phyloP scores from a whole-genome alignment of 1,140 invertebrate genomes.

The Aphelenchoides besseyi region DNA sequence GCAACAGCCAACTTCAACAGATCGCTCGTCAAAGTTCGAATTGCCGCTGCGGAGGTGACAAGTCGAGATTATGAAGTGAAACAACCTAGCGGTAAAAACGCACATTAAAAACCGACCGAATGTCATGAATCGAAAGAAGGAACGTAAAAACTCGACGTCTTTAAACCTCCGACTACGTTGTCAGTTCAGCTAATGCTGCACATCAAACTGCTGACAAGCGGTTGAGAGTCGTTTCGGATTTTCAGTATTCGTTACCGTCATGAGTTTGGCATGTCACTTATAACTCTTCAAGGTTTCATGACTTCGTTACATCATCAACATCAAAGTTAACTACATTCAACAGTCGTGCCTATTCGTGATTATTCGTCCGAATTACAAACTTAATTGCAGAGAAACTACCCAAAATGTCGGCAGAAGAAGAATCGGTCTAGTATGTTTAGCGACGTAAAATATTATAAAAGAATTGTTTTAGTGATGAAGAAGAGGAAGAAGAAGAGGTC shows the following conservation, averaged over 20 bases:
- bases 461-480: slow-evolving; percentile 38
- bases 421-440: neutral
- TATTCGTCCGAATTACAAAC: too few relatives aligned
- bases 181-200: too few relatives aligned
- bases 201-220: too few relatives aligned
- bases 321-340: too few relatives aligned
- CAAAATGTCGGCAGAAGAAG: neutral
- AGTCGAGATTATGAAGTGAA: neutral
- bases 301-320: too few relatives aligned
- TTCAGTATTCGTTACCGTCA: too few relatives aligned
- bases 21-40: neutral
- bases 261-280: too few relatives aligned
- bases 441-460: neutral
- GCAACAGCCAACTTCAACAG: neutral
- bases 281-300: too few relatives aligned
- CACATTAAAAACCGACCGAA: neutral
- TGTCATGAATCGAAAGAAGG: neutral
- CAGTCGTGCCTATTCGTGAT: too few relatives aligned
- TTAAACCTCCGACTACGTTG: neutral
- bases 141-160: neutral
- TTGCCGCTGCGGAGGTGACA: neutral
- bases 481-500: slow-evolving; percentile 31
- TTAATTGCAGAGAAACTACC: too few relatives aligned
- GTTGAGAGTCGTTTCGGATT: too few relatives aligned
- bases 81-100: neutral